These are phyloP conservation scores for Ormyrus rosae DNA, from an alignment of 2,888 invertebrate genomes.

Conservation along the genomic window DNA sequence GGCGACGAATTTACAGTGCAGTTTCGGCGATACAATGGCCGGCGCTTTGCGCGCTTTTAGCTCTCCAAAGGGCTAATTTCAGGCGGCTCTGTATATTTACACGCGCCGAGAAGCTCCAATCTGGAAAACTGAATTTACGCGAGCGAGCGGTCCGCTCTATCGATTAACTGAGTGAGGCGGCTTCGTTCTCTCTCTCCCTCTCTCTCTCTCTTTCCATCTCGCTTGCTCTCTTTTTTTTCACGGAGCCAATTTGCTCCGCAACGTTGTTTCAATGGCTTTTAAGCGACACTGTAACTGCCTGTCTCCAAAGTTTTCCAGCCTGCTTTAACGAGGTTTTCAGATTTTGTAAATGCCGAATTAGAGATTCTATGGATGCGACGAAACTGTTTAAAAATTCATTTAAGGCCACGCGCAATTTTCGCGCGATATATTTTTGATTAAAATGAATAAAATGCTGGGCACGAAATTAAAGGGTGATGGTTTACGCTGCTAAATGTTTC, in stretches of 20 bases:
- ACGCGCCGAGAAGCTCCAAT: constrained; percentile 24
- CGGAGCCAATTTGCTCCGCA: background rate
- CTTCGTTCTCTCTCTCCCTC: background rate
- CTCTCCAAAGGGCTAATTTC: constrained; percentile 44
- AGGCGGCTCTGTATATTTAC: constrained; percentile 25
- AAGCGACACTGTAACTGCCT: too few species aligned
- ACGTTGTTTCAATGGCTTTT: background rate
- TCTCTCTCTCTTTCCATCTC: too few species aligned
- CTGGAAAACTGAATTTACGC: constrained; percentile 43
- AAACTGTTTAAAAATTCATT: too few species aligned
- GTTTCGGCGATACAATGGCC: constrained; percentile 32
- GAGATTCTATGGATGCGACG: background rate
- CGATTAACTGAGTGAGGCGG: constrained; percentile 29
- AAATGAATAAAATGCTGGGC: too few species aligned
- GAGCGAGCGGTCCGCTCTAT: constrained; percentile 1
- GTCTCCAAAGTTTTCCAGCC: too few species aligned
- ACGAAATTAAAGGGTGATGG: too few species aligned
- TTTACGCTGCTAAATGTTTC: too few species aligned
- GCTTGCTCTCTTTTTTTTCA: background rate
- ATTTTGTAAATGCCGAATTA: too few species aligned
- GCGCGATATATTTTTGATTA: too few species aligned
- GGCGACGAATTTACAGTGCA: constrained; percentile 28
- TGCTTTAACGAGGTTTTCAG: too few species aligned
- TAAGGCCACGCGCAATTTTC: too few species aligned
- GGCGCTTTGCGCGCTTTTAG: background rate